Percentiles rank a stretch among this genome's conserved stretches.
Evolutionary conservation across 2,113 vertebrate genomes (phyloP).

Genomic region (Psittacus erithacus): DNA sequence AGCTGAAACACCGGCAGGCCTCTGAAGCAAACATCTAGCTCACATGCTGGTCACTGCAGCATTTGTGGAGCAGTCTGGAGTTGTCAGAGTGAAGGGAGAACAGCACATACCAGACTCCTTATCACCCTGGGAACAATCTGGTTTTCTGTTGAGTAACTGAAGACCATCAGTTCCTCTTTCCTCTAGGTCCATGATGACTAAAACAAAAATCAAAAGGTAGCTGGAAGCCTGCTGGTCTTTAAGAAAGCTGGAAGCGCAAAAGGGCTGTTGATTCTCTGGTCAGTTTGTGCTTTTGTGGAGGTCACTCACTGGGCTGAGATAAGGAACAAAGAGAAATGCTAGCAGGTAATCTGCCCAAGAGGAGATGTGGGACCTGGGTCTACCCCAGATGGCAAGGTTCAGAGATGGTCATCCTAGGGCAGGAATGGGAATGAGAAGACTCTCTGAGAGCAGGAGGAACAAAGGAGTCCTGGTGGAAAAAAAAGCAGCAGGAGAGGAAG

Average conservation of each 20-base stretch:
- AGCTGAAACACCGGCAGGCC: background rate
- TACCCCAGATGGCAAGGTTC: background rate
- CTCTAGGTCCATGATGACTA: background rate
- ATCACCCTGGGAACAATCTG: background rate
- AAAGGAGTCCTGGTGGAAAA: background rate
- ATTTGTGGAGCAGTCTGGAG: background rate
- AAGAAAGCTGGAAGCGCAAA: background rate
- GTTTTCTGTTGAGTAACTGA: background rate
- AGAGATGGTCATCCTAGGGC: background rate
- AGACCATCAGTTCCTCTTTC: background rate
- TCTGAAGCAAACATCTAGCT: background rate
- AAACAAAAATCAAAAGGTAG: background rate
- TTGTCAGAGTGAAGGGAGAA: background rate
- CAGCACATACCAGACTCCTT: background rate
- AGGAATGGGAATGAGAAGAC: background rate
- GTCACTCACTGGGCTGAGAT: background rate
- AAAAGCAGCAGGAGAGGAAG: background rate
- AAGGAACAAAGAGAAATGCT: background rate
- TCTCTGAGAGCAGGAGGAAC: background rate
- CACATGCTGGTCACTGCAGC: rapidly evolving
- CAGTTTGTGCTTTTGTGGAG: background rate
- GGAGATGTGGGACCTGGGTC: background rate
- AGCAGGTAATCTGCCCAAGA: background rate
- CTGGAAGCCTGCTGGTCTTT: background rate
- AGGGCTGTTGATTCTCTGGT: background rate